Evolutionary conservation across 2,797 vertebrate species (phyloP).

Genomic region (Falco naumanni): DNA sequence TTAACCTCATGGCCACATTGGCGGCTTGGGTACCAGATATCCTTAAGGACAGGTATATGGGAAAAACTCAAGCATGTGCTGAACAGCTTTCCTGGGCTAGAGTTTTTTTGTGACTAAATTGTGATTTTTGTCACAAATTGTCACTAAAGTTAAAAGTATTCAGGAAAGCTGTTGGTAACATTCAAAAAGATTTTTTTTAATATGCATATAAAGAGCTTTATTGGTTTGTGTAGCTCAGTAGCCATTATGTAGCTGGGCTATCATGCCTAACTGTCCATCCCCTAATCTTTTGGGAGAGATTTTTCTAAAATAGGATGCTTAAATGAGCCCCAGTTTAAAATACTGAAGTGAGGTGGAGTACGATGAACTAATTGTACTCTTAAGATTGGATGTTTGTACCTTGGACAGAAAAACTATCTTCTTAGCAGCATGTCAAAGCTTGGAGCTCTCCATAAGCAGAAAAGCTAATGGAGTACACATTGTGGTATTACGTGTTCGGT

Average conservation of each 20-base stretch:
- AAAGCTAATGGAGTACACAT: neutral
- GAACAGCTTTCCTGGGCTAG: neutral
- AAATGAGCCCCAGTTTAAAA: neutral
- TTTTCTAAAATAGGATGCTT: neutral
- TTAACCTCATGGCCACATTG: neutral
- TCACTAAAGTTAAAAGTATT: neutral
- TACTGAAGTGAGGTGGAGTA: neutral
- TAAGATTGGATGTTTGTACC: neutral
- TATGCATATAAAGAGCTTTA: neutral
- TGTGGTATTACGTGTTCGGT: neutral
- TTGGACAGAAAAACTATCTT: neutral
- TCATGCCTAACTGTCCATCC: neutral
- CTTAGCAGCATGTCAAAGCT: neutral
- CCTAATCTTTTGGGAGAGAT: neutral
- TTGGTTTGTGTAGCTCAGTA: neutral
- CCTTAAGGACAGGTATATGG: neutral
- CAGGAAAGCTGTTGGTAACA: neutral
- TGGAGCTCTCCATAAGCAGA: neutral
- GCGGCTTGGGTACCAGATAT: neutral
- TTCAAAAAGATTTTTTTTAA: neutral
- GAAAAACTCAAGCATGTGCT: neutral
- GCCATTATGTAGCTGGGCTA: neutral
- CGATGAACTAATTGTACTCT: neutral
- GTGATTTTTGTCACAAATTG: no score
- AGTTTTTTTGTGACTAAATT: no score